These are phyloP conservation scores for Machimus rusticus DNA, from an alignment of 2,888 invertebrate genomes.

Conservation along the genomic window DNA sequence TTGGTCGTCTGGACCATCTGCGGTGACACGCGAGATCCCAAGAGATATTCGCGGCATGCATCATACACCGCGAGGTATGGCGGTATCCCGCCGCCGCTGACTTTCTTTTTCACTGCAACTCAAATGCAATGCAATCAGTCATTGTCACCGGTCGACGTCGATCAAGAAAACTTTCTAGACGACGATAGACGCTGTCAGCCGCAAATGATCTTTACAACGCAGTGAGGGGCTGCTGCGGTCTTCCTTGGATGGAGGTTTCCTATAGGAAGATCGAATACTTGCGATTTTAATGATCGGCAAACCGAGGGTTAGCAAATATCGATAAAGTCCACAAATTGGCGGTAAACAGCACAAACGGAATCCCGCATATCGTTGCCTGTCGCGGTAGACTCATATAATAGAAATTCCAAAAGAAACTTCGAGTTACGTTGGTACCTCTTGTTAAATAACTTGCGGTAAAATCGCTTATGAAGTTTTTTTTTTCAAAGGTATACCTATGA, in stretches of 20 bases:
- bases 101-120: constrained; percentile 18
- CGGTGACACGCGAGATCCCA: neutral
- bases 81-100: neutral
- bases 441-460: neutral
- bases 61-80: neutral
- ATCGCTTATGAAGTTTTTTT: neutral
- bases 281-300: neutral
- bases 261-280: neutral
- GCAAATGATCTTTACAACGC: neutral
- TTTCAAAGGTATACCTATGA: too few species aligned
- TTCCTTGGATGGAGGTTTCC: neutral
- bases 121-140: neutral
- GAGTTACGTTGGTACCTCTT: neutral
- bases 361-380: neutral
- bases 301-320: neutral
- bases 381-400: neutral
- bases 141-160: neutral
- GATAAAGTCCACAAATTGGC: neutral
- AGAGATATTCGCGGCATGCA: neutral
- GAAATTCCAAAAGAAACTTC: neutral
- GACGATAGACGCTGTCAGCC: neutral
- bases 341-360: neutral
- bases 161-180: constrained; percentile 4
- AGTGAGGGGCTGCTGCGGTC: neutral
- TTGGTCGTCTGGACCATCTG: neutral